A percentile compares a stretch with the other conserved stretches of the same genome.
phyloP scores from a whole-genome alignment of 2,888 invertebrate genomes.

The Dryomyza anilis region DNA sequence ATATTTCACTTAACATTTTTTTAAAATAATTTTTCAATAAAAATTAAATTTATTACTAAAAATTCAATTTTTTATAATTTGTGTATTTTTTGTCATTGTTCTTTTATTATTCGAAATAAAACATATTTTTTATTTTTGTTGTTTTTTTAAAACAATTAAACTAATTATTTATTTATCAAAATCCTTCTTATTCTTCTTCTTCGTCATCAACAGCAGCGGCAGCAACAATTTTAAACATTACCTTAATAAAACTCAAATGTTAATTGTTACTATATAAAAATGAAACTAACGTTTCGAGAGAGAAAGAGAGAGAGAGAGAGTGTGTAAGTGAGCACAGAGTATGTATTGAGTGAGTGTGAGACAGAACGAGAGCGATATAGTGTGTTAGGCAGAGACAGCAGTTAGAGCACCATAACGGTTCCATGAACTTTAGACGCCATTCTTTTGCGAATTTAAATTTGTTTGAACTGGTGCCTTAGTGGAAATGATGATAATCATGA shows the following conservation, averaged over 20 bases:
- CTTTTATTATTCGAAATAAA: too few relatives aligned
- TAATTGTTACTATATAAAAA: neutral
- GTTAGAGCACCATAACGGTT: slow-evolving; percentile 1
- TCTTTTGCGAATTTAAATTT: neutral
- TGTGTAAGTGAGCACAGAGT: neutral
- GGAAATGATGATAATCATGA: slow-evolving; percentile 45
- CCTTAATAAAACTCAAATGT: neutral
- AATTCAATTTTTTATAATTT: too few relatives aligned
- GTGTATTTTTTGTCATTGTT: too few relatives aligned
- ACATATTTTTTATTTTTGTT: neutral
- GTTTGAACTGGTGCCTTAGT: neutral
- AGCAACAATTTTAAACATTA: neutral
- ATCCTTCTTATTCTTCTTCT: slow-evolving; percentile 32
- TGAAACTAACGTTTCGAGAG: neutral
- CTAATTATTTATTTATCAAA: slow-evolving; percentile 35
- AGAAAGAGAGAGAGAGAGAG: neutral
- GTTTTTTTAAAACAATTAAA: slow-evolving; percentile 32
- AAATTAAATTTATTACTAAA: too few relatives aligned
- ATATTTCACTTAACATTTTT: neutral
- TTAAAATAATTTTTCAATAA: neutral
- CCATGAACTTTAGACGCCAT: neutral
- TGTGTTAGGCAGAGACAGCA: neutral
- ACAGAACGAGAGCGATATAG: neutral
- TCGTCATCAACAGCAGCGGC: slow-evolving; percentile 8
- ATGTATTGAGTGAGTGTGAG: neutral